Conservation (phyloP, 2,797 vertebrate species). For the Otolemur crassicaudatus region DNA sequence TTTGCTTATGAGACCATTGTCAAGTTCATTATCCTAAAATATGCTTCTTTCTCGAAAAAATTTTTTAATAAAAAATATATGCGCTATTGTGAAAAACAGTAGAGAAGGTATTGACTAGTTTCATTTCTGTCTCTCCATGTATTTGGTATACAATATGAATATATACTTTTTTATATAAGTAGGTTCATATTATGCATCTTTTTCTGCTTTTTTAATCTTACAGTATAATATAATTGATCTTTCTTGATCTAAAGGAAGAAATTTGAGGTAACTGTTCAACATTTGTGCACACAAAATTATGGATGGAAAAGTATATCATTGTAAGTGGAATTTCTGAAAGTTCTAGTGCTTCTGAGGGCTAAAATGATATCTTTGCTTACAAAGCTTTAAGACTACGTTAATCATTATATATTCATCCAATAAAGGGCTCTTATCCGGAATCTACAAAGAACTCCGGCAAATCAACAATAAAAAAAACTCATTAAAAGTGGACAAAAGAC, state of each 20-base stretch:
- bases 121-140: not conserved
- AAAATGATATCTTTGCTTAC: conserved; percentile 41
- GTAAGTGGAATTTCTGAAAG: not conserved
- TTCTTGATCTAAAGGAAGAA: conserved; percentile 59
- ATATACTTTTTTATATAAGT: not conserved
- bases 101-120: not conserved
- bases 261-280: conserved; percentile 25
- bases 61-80: not conserved
- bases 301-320: not conserved
- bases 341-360: not conserved
- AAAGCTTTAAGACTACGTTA: not conserved
- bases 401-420: not conserved
- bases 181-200: not conserved
- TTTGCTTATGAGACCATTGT: not conserved
- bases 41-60: conserved; percentile 27
- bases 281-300: conserved; percentile 19
- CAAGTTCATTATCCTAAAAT: conserved; percentile 43
- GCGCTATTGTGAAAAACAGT: not conserved
- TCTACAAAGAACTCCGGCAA: no score
- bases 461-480: no score
- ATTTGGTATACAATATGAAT: not conserved
- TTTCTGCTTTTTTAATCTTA: conserved; percentile 34
- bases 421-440: no score
- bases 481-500: no score
- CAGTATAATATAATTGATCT: not conserved